phyloP scores from a whole-genome alignment of 2,888 invertebrate species.

The Sepiola atlantica region DNA sequence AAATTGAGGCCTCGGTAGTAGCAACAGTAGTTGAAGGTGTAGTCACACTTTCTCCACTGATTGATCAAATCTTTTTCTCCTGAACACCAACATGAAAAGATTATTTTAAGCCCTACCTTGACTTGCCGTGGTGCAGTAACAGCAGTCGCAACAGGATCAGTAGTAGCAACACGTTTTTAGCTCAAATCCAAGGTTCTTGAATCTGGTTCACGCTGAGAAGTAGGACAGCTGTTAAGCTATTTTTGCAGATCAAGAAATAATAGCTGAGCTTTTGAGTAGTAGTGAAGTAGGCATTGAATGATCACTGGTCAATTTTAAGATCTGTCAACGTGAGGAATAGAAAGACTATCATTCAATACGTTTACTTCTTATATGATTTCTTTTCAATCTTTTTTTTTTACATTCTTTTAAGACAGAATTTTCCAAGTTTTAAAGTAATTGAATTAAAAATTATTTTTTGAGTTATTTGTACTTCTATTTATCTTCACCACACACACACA shows the following conservation, averaged over 20 bases:
- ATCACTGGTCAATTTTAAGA: background rate
- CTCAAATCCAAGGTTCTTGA: background rate
- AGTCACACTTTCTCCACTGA: background rate
- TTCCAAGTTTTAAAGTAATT: too few species aligned
- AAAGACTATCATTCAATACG: background rate
- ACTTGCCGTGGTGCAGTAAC: background rate
- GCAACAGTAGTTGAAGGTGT: background rate
- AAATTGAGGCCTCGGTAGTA: background rate
- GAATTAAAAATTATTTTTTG: too few species aligned
- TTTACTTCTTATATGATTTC: too few species aligned
- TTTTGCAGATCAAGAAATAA: slow-evolving; percentile 9
- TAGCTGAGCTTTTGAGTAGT: background rate
- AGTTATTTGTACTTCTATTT: too few species aligned
- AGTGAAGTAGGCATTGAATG: background rate
- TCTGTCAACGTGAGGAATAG: background rate
- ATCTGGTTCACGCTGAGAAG: background rate
- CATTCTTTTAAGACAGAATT: too few species aligned
- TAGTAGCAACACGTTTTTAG: background rate
- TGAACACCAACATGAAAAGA: background rate
- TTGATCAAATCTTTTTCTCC: background rate
- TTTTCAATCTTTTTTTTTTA: too few species aligned
- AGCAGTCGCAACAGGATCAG: background rate
- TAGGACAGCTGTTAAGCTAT: background rate
- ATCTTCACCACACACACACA: too few species aligned
- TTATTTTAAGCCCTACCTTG: slow-evolving; percentile 10